Evolutionary conservation across 2,113 vertebrate species (phyloP), one percentile per base, ranked within the genome.

Genomic region (Nesogale talazaci): DNA sequence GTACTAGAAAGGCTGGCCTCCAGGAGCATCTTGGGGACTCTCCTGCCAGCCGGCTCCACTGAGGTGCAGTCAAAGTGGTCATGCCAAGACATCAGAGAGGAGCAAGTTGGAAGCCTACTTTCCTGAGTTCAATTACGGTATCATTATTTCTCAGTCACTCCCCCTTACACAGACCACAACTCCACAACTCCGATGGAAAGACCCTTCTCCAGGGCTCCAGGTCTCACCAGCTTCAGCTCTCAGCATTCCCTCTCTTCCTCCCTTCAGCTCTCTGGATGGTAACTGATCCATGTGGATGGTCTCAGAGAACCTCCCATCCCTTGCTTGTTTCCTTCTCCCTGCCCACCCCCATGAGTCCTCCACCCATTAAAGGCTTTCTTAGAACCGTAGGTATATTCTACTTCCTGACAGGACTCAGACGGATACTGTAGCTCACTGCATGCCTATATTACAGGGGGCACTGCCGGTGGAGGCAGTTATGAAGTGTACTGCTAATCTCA

Each of bases 21-120:
- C 4, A 2, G 27, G 29, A 31, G 31, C 23, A 1, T 1, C 4
- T 9, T 3, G 19, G 56, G 14, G 29, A 14, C 22, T 23, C 31
- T 78, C 38, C 25, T 2, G 20, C 16, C 22, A 22, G 27, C 57
- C 69, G 63, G 11, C 10, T 67, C 65, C 70, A 25, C 1, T 15
- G 11, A 29, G 34, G 29, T 9, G 56, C 72, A 19, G 59, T 42
- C 57, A 36, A 9, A 2, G 22, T 19, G 34, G 83, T 20, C 6
- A 23, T 40, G 34, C 4, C 19, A 17, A 11, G 79, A 6, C 10
- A 61, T 12, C 23, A 19, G 9, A 83, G 38, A 27, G 6, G 20
- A 65, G 61, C 52, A 31, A 52, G 19, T 1, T 20, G 34, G 40
- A n/a, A 19, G 3, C 6, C 10, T 11, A 52, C 46, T 7, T n/a